Base-by-base conservation (phyloP, 2,113 vertebrate species). In the Amphiprion percula region DNA sequence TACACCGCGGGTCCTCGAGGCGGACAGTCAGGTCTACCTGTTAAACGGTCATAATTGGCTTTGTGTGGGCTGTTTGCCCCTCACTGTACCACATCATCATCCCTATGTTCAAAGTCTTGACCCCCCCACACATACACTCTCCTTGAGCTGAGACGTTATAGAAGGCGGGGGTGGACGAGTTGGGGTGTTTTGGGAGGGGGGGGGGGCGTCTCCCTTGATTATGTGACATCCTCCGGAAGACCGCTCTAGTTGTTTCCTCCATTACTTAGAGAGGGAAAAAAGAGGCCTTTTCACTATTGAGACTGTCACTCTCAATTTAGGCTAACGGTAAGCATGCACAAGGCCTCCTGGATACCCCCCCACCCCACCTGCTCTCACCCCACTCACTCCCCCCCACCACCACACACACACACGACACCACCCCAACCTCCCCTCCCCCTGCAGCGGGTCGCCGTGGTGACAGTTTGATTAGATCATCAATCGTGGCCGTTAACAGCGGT, bases 401-500 rank as follows among this genome's bases (percentile, higher is more conserved):
- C 41, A 60, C 50, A 41, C 46, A 68, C 47, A 74, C 58, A 37
- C 59, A 62, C 50, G 71, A 75, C 70, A 12, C 52, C 79, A 59
- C 52, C 82, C 28, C 54, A 53, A n/a, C 74, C 56, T 52, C 71
- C 83, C 69, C 83, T 95, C 94, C 93, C 95, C 95, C 96, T 95
- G 96, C 95, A 93, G 95, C 95, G 94, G 95, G 95, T 96, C 95
- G 95, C 94, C 92, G 95, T 95, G 91, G 97, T 97, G 97, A 98
- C 97, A 98, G 96, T 96, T 98, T 98, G 97, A 98, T 98, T 97
- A 97, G 97, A 96, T 97, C 97, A 98, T 98, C 97, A 98, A 98
- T 98, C 97, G 96, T 98, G 95, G 95, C 97, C 95, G 96, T 95
- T 98, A 98, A 97, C 97, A 97, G 95, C 94, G 95, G 95, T 97